Base-by-base conservation (phyloP, 2,888 invertebrate genomes). In the Brassicogethes aeneus region DNA sequence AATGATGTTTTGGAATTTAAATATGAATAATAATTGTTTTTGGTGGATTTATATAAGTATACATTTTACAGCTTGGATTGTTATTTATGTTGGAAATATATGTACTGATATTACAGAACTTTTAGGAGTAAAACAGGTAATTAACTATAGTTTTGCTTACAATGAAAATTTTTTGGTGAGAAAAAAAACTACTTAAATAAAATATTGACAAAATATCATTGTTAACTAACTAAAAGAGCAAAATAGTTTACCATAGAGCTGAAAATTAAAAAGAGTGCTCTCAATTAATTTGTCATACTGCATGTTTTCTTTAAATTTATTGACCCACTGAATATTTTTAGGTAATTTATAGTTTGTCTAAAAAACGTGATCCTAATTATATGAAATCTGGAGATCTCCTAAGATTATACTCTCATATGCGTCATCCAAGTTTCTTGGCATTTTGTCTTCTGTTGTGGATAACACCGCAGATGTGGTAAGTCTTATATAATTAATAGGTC, bases 341-440 rank as follows among this genome's bases (percentile, higher is more conserved):
- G 69, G 68, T 77, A 3, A 78, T 75, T 57, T 79, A 78, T 45
- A 70, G 71, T 50, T 52, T 77, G 14, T 69, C 70, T 34, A 66
- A 68, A 13, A 67, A 72, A 44, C 69, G 71, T 5, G 67, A 69
- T 30, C 77, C 79, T 0, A 65, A 72, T 44, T 51, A 60, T 1
- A 69, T 71, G 44, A 80, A 80, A 60, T 76, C 78, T 0, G 53
- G 48, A 12, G 72, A 74, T 42, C 56, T 78, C 37, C 68, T 69
- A 36, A 65, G 71, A 47, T 66, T 77, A 16, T 74, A 74, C 46
- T 53, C 64, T 0, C 77, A 79, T 49, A 72, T 79, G 59, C 71
- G 79, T 33, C 80, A 80, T 67, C 79, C 80, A 1, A 79, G 79
- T 42, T 79, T 79, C 48, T 62, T 69, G 31, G 77, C 75, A 3